Conservation (phyloP, 92 coral and sea anemone species). For the Epizoanthus ramosus region DNA sequence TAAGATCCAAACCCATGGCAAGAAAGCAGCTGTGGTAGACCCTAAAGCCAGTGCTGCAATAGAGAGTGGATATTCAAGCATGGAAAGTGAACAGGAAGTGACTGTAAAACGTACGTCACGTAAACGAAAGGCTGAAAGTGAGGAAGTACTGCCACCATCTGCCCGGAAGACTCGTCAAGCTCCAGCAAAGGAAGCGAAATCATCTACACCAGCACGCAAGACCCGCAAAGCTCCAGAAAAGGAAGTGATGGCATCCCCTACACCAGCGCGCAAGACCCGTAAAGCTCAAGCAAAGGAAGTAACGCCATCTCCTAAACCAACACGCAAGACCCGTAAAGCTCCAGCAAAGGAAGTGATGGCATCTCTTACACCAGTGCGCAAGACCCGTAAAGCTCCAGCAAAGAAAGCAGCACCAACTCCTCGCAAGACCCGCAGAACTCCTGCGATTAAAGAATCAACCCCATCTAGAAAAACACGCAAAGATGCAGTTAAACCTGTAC, state of each 20-base stretch:
- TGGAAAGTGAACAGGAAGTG: neutral
- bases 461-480: conserved; percentile 14
- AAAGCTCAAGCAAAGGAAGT: conserved; percentile 23
- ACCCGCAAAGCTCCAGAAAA: neutral
- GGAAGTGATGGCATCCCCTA: neutral
- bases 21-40: too few species aligned
- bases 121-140: conserved; percentile 29
- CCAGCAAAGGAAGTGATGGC: neutral
- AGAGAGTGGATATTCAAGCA: too few species aligned
- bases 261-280: neutral
- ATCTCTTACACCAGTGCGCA: conserved; percentile 21
- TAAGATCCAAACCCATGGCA: conserved; percentile 30
- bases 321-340: conserved; percentile 3
- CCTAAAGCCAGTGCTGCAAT: too few species aligned
- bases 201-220: conserved; percentile 17
- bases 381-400: neutral
- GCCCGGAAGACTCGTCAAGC: conserved; percentile 29
- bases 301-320: neutral
- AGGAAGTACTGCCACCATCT: neutral
- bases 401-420: neutral
- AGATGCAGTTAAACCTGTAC: neutral
- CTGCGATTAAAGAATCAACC: too few species aligned
- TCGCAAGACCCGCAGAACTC: conserved; percentile 14
- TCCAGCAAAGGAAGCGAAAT: neutral
- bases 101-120: neutral